Conservation (phyloP, 53 echinoderm and acorn worm genomes). For the Temnopleurus reevesii region DNA sequence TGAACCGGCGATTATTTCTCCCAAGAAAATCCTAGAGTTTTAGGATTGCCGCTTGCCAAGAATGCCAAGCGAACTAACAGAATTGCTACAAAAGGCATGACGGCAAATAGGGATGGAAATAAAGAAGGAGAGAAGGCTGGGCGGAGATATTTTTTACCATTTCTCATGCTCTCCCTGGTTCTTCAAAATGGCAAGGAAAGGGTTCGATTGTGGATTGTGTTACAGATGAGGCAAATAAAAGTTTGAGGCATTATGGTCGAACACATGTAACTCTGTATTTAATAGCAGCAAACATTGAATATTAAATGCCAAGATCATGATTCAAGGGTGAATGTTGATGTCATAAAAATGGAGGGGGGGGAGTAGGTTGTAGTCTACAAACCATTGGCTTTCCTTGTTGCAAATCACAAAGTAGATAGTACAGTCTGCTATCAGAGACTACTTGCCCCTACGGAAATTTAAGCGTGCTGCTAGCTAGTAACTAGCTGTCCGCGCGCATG, state of each 20-base stretch:
- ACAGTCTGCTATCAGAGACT: no score
- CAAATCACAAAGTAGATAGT: no score
- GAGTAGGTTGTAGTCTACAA: no score
- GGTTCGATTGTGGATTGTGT: background rate
- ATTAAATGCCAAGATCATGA: background rate
- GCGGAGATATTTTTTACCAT: slow-evolving; percentile 13
- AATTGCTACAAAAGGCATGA: slow-evolving; percentile 14
- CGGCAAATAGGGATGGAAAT: slow-evolving; percentile 5
- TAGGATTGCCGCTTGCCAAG: background rate
- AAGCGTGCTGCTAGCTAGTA: no score
- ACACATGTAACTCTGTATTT: background rate
- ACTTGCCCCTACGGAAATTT: no score
- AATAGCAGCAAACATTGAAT: background rate
- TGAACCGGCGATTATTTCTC: slow-evolving; percentile 41
- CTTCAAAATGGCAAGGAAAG: background rate
- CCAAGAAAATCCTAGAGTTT: slow-evolving; percentile 24
- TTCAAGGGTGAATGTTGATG: background rate
- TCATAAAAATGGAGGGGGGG: no score
- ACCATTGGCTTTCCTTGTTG: no score
- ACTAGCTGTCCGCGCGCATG: no score
- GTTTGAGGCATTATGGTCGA: background rate
- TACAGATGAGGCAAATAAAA: background rate
- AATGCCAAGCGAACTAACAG: background rate
- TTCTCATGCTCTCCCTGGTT: background rate
- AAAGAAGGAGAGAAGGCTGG: background rate